Evolutionary conservation across 2,113 vertebrate genomes (phyloP).

Genomic region (Asarcornis scutulata): DNA sequence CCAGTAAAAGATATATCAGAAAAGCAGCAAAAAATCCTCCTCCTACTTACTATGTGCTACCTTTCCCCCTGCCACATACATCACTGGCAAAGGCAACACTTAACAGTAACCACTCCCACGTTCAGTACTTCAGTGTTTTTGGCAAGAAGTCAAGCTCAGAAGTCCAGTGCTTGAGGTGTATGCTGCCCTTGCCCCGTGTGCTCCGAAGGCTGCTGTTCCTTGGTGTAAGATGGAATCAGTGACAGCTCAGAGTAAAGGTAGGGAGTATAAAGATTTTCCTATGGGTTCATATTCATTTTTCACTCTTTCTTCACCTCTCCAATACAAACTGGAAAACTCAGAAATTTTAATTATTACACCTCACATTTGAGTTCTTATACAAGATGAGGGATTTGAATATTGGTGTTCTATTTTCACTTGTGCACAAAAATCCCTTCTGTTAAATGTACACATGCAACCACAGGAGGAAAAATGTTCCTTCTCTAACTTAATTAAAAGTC

Average conservation of each 20-base stretch:
- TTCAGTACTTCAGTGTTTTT: conserved; percentile 19
- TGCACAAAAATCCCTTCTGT: background rate
- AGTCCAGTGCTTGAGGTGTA: background rate
- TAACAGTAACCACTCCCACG: background rate
- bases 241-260: background rate
- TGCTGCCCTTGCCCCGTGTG: background rate
- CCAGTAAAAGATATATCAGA: conserved; percentile 41
- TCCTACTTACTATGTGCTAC: background rate
- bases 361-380: background rate
- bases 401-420: background rate
- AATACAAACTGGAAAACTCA: conserved; percentile 7
- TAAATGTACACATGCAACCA: background rate
- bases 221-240: background rate
- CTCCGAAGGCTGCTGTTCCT: background rate
- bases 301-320: background rate
- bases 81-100: background rate
- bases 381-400: background rate
- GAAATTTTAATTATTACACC: background rate
- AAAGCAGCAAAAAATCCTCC: conserved; percentile 46
- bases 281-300: background rate
- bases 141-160: background rate
- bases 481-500: conserved; percentile 42
- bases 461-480: background rate
- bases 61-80: background rate
- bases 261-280: background rate